A percentile compares a stretch with the other conserved stretches of the same genome.
Evolutionary conservation across 2,113 vertebrate genomes (phyloP).

Genomic region (Chamaetylas fuelleborni): DNA sequence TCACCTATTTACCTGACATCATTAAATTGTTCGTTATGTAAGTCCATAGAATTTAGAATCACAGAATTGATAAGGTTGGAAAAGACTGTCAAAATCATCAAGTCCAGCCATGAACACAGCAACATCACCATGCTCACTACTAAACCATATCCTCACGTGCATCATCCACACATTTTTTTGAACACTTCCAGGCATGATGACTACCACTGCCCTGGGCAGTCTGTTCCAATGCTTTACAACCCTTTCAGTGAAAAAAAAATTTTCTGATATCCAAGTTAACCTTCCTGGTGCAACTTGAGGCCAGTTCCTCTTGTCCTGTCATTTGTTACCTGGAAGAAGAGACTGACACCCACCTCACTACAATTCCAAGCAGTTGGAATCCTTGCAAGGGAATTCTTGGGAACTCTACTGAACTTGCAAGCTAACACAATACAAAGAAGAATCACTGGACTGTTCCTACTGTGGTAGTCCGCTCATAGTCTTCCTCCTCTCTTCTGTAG

Average conservation of each 20-base stretch:
- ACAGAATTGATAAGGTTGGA: background rate
- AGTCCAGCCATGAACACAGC: background rate
- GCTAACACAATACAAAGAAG: background rate
- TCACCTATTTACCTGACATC: background rate
- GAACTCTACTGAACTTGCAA: background rate
- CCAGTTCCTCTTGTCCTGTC: background rate
- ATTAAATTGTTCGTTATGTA: background rate
- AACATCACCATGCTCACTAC: background rate
- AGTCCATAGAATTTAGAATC: background rate
- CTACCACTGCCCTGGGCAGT: background rate
- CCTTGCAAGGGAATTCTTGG: background rate
- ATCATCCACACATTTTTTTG: background rate
- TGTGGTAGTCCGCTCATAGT: background rate
- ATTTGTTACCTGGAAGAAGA: background rate
- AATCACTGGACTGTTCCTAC: background rate
- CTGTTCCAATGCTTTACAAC: background rate
- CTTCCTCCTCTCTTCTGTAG: constrained; percentile 50
- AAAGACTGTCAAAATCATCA: background rate
- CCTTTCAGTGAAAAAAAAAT: background rate
- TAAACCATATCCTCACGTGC: background rate
- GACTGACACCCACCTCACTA: background rate
- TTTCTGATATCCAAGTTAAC: background rate
- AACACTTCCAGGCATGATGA: background rate
- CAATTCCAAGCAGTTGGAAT: background rate
- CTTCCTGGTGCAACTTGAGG: background rate